Percentiles rank a stretch among this genome's conserved stretches.
Conservation (phyloP, 2,888 invertebrate species). For the Pseudococcus longispinus region DNA sequence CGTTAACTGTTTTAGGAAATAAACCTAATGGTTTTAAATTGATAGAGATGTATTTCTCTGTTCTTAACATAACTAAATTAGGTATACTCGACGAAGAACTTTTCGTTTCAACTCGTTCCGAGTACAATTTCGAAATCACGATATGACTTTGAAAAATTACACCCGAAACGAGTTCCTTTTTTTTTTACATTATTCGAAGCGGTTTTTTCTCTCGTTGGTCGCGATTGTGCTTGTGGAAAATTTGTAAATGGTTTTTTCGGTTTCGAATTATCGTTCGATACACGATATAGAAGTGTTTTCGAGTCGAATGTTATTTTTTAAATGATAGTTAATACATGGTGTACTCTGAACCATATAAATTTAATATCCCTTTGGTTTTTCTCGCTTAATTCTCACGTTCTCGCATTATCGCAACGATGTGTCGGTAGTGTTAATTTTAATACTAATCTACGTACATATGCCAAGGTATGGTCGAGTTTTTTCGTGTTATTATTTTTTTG, state of each 20-base stretch:
- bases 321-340: no score
- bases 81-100: neutral
- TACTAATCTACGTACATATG: neutral
- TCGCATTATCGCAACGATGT: no score
- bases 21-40: constrained; percentile 27
- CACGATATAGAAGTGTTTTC: no score
- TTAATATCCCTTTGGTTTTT: no score
- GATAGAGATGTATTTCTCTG: neutral
- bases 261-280: no score
- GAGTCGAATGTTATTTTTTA: no score
- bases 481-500: neutral
- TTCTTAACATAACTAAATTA: neutral
- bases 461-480: neutral
- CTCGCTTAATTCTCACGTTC: no score
- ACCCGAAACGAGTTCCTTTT: neutral
- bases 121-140: neutral
- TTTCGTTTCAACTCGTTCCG: neutral
- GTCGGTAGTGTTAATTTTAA: neutral
- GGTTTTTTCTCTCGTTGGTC: neutral
- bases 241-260: no score
- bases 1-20: constrained; percentile 30
- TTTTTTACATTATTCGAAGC: neutral
- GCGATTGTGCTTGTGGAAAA: no score
- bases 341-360: no score
- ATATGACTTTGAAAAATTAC: constrained; percentile 15